Evolutionary conservation across 2,113 vertebrate genomes (phyloP).

Genomic region (Ascaphus truei): DNA sequence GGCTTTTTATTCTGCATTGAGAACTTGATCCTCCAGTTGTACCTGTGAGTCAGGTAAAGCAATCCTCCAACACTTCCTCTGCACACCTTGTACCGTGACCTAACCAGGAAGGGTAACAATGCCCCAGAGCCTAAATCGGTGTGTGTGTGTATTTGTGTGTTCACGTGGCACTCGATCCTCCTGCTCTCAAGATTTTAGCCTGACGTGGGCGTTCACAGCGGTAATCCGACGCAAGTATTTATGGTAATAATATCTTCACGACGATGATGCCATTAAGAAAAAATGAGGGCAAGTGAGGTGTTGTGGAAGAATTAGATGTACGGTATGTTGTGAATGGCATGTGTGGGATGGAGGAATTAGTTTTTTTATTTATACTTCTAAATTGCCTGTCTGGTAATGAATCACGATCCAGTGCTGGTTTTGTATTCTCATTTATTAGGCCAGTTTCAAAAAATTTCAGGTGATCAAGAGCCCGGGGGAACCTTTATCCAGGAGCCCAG

Average conservation of each 20-base stretch:
- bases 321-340: not conserved
- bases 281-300: not conserved
- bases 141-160: not conserved
- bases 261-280: not conserved
- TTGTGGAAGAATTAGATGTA: not conserved
- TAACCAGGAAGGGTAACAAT: not conserved
- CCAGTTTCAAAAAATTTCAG: too few relatives aligned
- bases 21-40: not conserved
- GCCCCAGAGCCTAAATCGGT: not conserved
- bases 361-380: not conserved
- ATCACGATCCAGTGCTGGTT: too few relatives aligned
- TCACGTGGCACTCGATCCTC: not conserved
- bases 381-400: too few relatives aligned
- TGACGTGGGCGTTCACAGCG: not conserved
- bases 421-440: too few relatives aligned
- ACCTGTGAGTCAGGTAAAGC: not conserved
- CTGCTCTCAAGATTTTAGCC: not conserved
- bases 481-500: too few relatives aligned
- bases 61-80: too few relatives aligned
- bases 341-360: not conserved
- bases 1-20: too few relatives aligned
- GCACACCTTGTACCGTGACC: constrained; percentile 1
- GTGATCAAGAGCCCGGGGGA: too few relatives aligned
- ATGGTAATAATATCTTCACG: not conserved
- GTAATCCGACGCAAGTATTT: not conserved